phyloP scores from a whole-genome alignment of 2,113 vertebrate genomes.

The Polypterus senegalus region DNA sequence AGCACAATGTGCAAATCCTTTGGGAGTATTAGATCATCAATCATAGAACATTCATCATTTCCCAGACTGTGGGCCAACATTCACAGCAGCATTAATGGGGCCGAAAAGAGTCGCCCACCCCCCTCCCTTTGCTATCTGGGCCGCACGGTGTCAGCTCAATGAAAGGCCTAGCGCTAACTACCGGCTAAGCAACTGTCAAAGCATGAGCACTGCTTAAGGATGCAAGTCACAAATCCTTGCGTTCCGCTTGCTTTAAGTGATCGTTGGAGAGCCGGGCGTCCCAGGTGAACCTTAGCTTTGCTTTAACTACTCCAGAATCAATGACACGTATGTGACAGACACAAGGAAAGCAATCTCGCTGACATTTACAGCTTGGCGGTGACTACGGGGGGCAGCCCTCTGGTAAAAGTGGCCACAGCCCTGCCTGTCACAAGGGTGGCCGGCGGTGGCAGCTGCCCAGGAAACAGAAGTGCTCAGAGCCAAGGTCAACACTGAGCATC shows the following conservation, averaged over 20 bases:
- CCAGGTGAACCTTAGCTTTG: constrained; percentile 45
- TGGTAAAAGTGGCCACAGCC: constrained; percentile 43
- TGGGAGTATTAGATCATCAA: constrained; percentile 58
- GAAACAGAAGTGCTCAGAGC: constrained; percentile 50
- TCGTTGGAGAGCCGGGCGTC: constrained; percentile 33
- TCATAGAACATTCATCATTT: constrained; percentile 61
- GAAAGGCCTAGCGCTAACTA: constrained; percentile 34
- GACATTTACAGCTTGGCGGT: constrained; percentile 46
- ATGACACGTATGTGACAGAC: constrained; percentile 43
- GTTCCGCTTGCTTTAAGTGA: constrained; percentile 31
- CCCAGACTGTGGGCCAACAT: constrained; percentile 40
- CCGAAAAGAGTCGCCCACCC: constrained; percentile 24
- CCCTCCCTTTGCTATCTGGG: constrained; percentile 29
- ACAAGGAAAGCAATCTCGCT: constrained; percentile 29
- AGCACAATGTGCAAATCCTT: constrained; percentile 28
- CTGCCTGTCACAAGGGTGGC: constrained; percentile 45
- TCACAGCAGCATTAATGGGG: constrained; percentile 47
- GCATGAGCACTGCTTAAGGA: constrained; percentile 33
- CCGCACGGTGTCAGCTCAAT: constrained; percentile 44
- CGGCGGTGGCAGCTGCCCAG: constrained; percentile 46
- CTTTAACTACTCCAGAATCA: constrained; percentile 46
- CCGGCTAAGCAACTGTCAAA: constrained; percentile 52
- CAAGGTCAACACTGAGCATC: constrained; percentile 54
- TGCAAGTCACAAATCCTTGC: constrained; percentile 36
- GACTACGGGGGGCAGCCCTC: constrained; percentile 41